Conservation (phyloP, 2,888 invertebrate species). For the Trachelus tabidus region DNA sequence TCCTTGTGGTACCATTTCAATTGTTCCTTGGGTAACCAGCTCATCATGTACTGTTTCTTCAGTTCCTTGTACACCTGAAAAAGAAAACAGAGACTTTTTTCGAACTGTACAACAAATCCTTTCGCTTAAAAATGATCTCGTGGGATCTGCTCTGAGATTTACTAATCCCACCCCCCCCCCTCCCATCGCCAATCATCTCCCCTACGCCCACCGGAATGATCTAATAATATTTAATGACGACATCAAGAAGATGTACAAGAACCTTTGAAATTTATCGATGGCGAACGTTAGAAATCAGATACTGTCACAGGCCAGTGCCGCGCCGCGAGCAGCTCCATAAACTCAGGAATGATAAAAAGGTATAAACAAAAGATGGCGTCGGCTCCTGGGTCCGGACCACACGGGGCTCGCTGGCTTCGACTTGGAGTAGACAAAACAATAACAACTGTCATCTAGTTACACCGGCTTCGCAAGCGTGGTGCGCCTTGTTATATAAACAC, state of each 20-base stretch:
- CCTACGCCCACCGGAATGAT: background rate
- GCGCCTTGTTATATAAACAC: conserved; percentile 42
- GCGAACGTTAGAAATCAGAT: conserved; percentile 7
- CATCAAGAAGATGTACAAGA: background rate
- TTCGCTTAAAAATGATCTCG: background rate
- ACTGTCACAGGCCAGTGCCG: background rate
- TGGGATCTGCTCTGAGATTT: background rate
- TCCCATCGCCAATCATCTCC: no score
- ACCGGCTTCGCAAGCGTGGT: conserved; percentile 25
- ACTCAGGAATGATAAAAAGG: conserved; percentile 22
- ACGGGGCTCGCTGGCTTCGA: conserved; percentile 15
- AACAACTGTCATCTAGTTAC: conserved; percentile 43
- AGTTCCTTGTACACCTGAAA: conserved; percentile 60
- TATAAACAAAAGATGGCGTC: conserved; percentile 9
- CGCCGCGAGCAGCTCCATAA: conserved; percentile 10
- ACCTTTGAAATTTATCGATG: background rate
- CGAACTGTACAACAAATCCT: conserved; percentile 7
- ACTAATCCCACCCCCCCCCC: background rate
- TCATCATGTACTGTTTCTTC: conserved; percentile 60
- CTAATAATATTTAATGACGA: background rate
- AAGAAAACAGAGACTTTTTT: conserved; percentile 38
- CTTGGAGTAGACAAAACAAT: conserved; percentile 42
- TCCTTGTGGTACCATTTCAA: conserved; percentile 62
- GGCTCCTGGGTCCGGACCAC: conserved; percentile 9
- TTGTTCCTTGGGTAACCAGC: conserved; percentile 65